A percentile compares a stretch with the other conserved stretches of the same genome.
Conservation (phyloP, 2,888 invertebrate species). For the Philereme transversata region DNA sequence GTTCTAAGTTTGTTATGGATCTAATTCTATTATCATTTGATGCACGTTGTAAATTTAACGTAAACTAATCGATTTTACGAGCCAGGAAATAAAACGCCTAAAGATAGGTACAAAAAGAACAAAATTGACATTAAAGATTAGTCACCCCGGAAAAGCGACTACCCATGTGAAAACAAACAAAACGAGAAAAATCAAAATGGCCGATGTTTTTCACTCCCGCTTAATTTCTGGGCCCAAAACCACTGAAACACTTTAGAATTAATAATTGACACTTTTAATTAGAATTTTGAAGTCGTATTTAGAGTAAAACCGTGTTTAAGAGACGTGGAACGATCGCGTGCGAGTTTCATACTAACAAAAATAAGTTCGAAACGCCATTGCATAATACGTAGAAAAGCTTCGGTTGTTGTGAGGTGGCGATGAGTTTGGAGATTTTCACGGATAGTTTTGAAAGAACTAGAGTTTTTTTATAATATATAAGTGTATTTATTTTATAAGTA, state of each 20-base stretch:
- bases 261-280: constrained; percentile 32
- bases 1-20: constrained; percentile 14
- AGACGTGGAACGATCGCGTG: constrained; percentile 56
- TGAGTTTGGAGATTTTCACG: constrained; percentile 43
- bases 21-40: constrained; percentile 17
- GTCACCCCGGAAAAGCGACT: constrained; percentile 51
- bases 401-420: constrained; percentile 50
- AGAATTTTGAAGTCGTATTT: constrained; percentile 30
- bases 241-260: constrained; percentile 9
- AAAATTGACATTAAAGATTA: constrained; percentile 37
- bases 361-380: constrained; percentile 75
- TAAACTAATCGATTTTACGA: constrained; percentile 15
- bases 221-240: constrained; percentile 25
- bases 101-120: constrained; percentile 12
- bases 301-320: constrained; percentile 28
- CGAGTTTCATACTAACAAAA: constrained; percentile 74
- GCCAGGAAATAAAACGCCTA: constrained; percentile 13
- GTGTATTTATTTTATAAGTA: too few relatives aligned
- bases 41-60: constrained; percentile 17
- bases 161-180: constrained; percentile 48
- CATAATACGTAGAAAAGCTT: constrained; percentile 81
- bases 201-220: constrained; percentile 45
- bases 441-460: constrained; percentile 23
- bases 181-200: constrained; percentile 57
- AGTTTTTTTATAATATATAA: too few relatives aligned